Evolutionary conservation across 2,797 vertebrate genomes (phyloP), one percentile per base, ranked within the genome.

Genomic region (Taeniopygia guttata): DNA sequence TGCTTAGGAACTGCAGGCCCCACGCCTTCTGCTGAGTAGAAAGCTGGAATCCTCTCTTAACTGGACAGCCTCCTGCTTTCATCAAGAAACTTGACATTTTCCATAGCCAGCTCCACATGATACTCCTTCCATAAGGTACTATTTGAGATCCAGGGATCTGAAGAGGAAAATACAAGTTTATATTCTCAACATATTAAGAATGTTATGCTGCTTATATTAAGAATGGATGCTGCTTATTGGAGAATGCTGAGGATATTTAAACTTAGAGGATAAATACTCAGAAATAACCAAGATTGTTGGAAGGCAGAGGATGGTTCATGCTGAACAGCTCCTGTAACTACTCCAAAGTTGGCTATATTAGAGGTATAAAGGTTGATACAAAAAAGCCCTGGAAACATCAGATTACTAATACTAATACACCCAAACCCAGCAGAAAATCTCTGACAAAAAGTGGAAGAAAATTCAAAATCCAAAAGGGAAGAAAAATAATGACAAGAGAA

Each of bases 81-180:
- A 66, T 94, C 93, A 83, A 85, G 78, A 95, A 96, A 75, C 22
- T 55, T 89, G 89, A 93, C 73, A 72, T 88, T 89, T 96, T 84
- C 91, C 79, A 73, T 54, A 89, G 86, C 30, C 85, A 89, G 59
- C 80, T 92, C 92, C 58, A 79, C 77, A 82, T 42, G 91, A 74
- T 90, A 51, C 88, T 63, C 62, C 29, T 95, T 89, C 76, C 45
- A 56, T 26, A 54, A 91, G 76, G 85, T 54, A 90, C 32, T 45
- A 26, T 26, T 78, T 69, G 85, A 89, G 82, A 92, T 20, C 10
- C 40, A 59, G 84, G 62, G 79, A 84, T 68, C 27, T 74, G 75
- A 89, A 64, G 30, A 80, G 46, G 68, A 91, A 89, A 94, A 90
- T 62, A 51, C 22, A 60, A 72, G 75, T 87, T 92, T 89, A 40